Evolutionary conservation across 2,113 vertebrate genomes (phyloP).

Genomic region (Antigone vipio): DNA sequence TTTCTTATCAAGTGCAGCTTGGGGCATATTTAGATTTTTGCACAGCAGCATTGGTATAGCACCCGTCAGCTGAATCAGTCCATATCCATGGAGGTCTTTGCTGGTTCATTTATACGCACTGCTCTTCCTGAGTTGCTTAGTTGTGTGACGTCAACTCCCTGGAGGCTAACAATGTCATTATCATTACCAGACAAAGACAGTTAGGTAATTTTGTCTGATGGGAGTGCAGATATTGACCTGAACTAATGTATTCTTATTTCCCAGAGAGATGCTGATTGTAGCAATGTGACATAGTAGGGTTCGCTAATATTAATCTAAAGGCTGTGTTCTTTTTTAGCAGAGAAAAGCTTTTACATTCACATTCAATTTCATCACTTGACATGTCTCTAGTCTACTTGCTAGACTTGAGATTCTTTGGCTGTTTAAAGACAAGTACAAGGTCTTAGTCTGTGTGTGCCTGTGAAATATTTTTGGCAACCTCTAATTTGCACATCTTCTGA

Average conservation of each 20-base stretch:
- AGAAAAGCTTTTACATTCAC: slow-evolving; percentile 40
- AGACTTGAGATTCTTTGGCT: slow-evolving; percentile 22
- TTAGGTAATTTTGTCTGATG: slow-evolving; percentile 60
- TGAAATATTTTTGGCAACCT: slow-evolving; percentile 44
- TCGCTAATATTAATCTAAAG: slow-evolving; percentile 46
- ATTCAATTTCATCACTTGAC: slow-evolving; percentile 37
- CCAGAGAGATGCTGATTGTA: slow-evolving; percentile 48
- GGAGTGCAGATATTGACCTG: slow-evolving; percentile 60
- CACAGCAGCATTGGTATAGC: background rate
- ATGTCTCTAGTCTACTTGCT: background rate
- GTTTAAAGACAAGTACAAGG: slow-evolving; percentile 38
- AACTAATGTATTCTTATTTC: slow-evolving; percentile 65
- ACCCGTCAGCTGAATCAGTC: background rate
- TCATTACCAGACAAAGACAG: slow-evolving; percentile 62
- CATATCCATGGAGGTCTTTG: background rate
- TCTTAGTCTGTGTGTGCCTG: background rate
- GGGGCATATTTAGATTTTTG: background rate
- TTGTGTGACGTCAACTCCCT: slow-evolving; percentile 38
- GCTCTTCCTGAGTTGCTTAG: slow-evolving; percentile 8
- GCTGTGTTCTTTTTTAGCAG: slow-evolving; percentile 16
- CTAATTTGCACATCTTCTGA: slow-evolving; percentile 38
- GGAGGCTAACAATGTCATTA: slow-evolving; percentile 49
- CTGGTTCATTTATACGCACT: background rate
- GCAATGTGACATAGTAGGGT: slow-evolving; percentile 15
- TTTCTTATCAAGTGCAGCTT: background rate